Evolutionary conservation across 1,140 invertebrate species (phyloP).

Genomic region (Pomacea maculata): DNA sequence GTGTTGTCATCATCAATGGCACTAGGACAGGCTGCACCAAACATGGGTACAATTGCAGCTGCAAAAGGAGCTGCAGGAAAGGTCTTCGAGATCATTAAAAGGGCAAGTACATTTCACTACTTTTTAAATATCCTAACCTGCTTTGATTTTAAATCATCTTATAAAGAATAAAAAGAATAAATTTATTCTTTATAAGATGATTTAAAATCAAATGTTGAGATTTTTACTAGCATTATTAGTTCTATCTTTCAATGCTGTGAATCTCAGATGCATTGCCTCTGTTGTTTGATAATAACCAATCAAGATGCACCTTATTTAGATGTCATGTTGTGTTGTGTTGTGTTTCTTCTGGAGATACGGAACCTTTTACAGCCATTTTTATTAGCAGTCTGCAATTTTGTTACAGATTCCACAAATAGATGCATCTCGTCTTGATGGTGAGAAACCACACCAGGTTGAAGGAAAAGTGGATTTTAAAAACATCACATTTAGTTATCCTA

Average conservation of each 20-base stretch:
- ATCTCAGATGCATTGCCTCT: background rate
- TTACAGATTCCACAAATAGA: conserved; percentile 75
- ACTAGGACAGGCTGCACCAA: conserved; percentile 83
- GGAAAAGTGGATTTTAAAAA: conserved; percentile 81
- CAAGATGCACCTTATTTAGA: background rate
- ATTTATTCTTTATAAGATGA: background rate
- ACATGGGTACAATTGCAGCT: conserved; percentile 78
- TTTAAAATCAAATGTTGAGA: background rate
- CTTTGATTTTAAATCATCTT: background rate
- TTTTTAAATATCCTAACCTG: background rate
- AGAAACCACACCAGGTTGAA: conserved; percentile 64
- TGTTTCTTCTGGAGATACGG: too few relatives aligned
- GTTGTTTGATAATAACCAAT: background rate
- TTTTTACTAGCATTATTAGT: background rate
- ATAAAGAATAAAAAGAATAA: too few relatives aligned
- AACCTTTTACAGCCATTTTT: too few relatives aligned
- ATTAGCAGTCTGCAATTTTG: background rate
- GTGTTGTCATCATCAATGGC: conserved; percentile 86
- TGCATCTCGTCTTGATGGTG: conserved; percentile 72
- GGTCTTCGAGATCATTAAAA: conserved; percentile 81
- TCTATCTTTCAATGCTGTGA: too few relatives aligned
- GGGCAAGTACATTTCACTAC: conserved; percentile 30
- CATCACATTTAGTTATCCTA: conserved; percentile 78
- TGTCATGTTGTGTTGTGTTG: too few relatives aligned
- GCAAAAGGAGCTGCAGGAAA: conserved; percentile 81